phyloP scores from a whole-genome alignment of 2,797 vertebrate genomes.

The Phrynocephalus vlangalii region DNA sequence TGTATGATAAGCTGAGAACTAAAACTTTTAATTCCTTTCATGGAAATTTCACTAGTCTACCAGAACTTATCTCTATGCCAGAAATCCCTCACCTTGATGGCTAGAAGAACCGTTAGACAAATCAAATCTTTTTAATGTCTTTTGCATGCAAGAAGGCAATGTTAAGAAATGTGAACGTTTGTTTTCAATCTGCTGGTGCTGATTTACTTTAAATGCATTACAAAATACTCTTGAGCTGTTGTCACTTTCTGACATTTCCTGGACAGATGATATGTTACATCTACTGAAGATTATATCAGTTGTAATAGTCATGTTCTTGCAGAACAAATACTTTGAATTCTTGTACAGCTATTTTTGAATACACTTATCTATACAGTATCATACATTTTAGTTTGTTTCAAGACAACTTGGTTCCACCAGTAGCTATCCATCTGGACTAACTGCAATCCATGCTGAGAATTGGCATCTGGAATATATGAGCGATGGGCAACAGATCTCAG shows the following conservation, averaged over 20 bases:
- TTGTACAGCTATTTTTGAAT: conserved; percentile 50
- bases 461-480: background rate
- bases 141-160: background rate
- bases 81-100: no score
- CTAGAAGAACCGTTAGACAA: background rate
- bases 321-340: conserved; percentile 20
- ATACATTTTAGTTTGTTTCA: conserved; percentile 10
- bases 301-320: conserved; percentile 29
- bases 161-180: background rate
- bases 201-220: background rate
- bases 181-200: background rate
- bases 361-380: conserved; percentile 37
- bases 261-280: conserved; percentile 4
- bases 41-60: no score
- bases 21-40: no score
- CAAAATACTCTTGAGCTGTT: conserved; percentile 20
- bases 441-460: background rate
- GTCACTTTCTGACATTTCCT: conserved; percentile 4
- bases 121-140: background rate
- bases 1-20: no score
- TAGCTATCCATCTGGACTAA: background rate
- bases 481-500: background rate
- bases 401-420: background rate
- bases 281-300: conserved; percentile 6
- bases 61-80: no score